Base-by-base conservation (phyloP, 2,113 vertebrate species). In the Dasyornis broadbenti region DNA sequence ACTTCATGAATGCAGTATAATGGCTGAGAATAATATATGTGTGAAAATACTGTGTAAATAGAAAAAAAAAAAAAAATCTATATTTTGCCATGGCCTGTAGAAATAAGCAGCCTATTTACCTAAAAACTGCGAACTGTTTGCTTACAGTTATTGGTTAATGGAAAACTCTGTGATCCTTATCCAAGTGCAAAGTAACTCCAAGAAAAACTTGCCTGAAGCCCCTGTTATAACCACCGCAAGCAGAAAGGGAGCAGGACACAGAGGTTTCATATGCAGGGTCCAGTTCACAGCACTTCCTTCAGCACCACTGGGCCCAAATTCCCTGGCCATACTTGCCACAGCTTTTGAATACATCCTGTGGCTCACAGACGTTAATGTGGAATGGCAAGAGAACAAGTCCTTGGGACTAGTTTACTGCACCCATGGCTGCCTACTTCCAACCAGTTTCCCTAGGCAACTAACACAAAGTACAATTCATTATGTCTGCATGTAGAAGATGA, bases 291-390 rank as follows among this genome's bases (percentile, higher is more conserved):
- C 42, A 20, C 3, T 2, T 2, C 35, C 44, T 54, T 69, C 33
- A 60, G 12, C 23, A 63, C 0, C 0, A 6, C 6, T 28, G 9
- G 5, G 24, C 6, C 47, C 23, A 44, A 33, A 81, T 49, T 63
- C 57, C 59, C 15, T 9, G 9, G 9, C 13, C 16, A 10, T 35
- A 15, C 6, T 65, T 42, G 35, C 45, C 1, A 1, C 4, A 50
- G 39, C 33, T 75, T 60, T 60, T 1, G 1, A 49, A 11, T 27
- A 2, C 4, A 3, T 7, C 33, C 6, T 3, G 1, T 22, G 3
- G 15, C 13, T 49, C 8, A 22, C 3, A 72, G 40, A 90, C 18
- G 8, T 14, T n/a, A 26, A 33, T 8, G 3, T 27, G 19, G 28
- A 76, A 71, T 26, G 23, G 10, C 52, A 71, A 53, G 7, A 9